phyloP scores from a whole-genome alignment of 2,113 vertebrate species.

The Puffinus mauretanicus region DNA sequence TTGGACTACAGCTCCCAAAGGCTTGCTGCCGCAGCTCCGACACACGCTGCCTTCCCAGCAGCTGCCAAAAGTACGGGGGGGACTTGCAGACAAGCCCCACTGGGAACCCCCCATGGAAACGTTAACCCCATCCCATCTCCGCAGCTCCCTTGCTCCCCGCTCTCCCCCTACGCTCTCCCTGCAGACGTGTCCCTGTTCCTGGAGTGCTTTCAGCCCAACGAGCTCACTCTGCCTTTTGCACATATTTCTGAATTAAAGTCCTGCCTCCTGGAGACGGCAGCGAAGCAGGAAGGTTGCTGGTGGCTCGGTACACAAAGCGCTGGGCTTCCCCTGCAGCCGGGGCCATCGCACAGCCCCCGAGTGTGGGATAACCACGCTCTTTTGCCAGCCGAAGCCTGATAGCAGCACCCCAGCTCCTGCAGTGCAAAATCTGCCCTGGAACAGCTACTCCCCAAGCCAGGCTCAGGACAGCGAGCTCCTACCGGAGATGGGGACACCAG shows the following conservation, averaged over 20 bases:
- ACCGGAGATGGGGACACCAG: fast-evolving
- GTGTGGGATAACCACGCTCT: fast-evolving
- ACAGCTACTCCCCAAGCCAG: background rate
- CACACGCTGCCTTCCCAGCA: background rate
- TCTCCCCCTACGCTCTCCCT: background rate
- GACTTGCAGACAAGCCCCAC: background rate
- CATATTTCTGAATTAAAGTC: background rate
- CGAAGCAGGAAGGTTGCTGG: background rate
- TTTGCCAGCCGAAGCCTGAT: background rate
- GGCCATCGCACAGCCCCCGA: fast-evolving
- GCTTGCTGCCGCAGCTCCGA: background rate
- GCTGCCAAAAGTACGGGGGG: background rate
- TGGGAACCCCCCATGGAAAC: background rate
- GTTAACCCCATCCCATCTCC: background rate
- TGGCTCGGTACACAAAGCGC: background rate
- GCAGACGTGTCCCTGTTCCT: background rate
- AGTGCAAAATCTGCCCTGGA: fast-evolving
- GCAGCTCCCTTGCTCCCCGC: fast-evolving
- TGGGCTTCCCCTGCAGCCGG: background rate
- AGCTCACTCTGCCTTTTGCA: background rate
- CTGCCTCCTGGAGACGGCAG: background rate
- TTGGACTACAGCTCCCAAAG: background rate
- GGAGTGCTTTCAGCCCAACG: background rate
- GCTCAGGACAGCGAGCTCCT: background rate
- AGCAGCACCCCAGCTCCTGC: background rate